phyloP scores from a whole-genome alignment of 2,113 vertebrate species.

The Tachuris rubrigastra region DNA sequence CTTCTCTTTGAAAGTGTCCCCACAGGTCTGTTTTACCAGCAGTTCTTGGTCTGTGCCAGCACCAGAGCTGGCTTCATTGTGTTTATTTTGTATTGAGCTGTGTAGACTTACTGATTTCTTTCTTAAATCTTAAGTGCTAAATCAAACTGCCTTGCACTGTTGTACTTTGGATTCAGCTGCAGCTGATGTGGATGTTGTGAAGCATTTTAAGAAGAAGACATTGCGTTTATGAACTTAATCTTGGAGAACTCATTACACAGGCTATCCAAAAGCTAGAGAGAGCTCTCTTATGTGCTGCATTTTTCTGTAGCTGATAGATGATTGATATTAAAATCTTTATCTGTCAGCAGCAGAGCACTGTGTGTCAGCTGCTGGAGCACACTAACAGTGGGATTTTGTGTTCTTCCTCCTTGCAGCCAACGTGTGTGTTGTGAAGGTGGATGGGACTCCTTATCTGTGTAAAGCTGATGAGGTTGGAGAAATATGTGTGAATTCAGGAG shows the following conservation, averaged over 20 bases:
- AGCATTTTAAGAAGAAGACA: background rate
- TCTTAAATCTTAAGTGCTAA: background rate
- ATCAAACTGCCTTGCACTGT: background rate
- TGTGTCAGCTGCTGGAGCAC: background rate
- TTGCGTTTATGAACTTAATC: background rate
- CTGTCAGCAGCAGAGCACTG: background rate
- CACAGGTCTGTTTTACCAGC: background rate
- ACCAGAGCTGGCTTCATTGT: background rate
- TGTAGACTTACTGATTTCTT: background rate
- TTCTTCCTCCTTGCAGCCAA: constrained; percentile 70
- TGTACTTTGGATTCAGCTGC: background rate
- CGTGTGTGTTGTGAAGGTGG: constrained; percentile 90
- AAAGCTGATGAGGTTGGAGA: constrained; percentile 93
- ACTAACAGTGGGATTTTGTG: background rate
- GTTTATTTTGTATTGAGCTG: background rate
- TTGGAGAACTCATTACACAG: background rate
- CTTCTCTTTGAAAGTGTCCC: background rate
- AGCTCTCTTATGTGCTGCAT: background rate
- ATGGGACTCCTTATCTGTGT: constrained; percentile 89
- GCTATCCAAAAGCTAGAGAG: background rate
- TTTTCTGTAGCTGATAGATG: background rate
- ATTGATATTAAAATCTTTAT: background rate
- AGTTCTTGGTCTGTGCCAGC: background rate
- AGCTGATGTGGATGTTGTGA: background rate
- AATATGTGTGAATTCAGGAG: constrained; percentile 87